Percentiles rank a stretch among this genome's conserved stretches.
Conservation (phyloP, 2,113 vertebrate species). For the Heptranchias perlo region DNA sequence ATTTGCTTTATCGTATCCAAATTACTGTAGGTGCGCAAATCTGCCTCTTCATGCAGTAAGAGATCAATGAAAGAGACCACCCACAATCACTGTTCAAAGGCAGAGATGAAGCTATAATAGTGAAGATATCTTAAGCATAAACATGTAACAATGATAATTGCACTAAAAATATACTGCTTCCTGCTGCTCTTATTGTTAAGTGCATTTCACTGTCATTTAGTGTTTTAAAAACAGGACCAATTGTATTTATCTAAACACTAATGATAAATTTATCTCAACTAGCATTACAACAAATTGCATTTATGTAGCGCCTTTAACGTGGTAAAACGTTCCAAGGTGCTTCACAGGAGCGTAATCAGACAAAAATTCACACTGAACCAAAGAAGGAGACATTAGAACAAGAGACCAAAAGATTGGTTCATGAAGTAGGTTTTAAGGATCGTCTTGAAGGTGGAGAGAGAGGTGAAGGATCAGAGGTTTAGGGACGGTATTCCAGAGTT, state of each 20-base stretch:
- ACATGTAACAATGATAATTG: background rate
- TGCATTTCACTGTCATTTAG: slow-evolving; percentile 11
- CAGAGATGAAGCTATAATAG: background rate
- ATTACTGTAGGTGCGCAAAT: background rate
- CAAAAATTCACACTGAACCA: no score
- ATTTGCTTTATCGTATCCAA: slow-evolving; percentile 47
- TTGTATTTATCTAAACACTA: background rate
- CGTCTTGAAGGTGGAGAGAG: no score
- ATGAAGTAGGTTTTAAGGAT: no score
- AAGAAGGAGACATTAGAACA: no score
- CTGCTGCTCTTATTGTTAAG: background rate
- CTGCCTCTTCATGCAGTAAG: background rate
- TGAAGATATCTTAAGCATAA: background rate
- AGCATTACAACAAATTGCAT: no score
- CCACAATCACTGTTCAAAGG: slow-evolving; percentile 42
- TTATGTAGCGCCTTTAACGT: no score
- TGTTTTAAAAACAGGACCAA: background rate
- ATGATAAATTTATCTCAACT: no score
- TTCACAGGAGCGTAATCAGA: no score
- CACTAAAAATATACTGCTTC: background rate
- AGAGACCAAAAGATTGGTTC: no score
- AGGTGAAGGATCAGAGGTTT: no score
- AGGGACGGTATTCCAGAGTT: no score
- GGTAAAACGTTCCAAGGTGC: no score
- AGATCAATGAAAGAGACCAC: slow-evolving; percentile 30